These are phyloP conservation scores for Lampris megalopsis DNA, from an alignment of 2,113 vertebrate genomes.

Conservation along the genomic window DNA sequence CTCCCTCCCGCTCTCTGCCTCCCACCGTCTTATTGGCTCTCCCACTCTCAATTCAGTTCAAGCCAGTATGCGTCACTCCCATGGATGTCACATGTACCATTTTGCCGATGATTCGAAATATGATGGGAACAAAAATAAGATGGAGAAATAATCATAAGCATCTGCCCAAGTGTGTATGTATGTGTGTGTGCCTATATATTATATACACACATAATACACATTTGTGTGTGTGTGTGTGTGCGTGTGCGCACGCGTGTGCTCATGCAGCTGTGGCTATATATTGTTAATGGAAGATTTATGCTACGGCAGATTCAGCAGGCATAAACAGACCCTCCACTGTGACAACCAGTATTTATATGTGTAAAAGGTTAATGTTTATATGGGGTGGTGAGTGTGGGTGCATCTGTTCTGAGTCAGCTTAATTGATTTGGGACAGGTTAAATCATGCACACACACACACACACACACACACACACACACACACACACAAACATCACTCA, in stretches of 20 bases:
- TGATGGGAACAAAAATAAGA: constrained; percentile 21
- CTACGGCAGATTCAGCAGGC: no score
- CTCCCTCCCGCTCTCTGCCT: background rate
- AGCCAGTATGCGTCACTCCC: constrained; percentile 31
- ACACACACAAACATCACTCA: no score
- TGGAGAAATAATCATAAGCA: background rate
- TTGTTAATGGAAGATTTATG: no score
- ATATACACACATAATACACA: no score
- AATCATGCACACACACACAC: no score
- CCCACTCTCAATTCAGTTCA: constrained; percentile 2
- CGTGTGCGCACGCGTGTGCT: background rate
- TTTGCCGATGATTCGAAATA: constrained; percentile 22
- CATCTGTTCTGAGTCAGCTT: no score
- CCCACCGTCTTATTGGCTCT: background rate
- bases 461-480: no score
- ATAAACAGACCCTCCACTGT: no score
- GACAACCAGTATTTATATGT: no score
- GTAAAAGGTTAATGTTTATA: no score
- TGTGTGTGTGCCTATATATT: background rate
- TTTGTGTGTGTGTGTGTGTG: background rate
- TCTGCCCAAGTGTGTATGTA: background rate
- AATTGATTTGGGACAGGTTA: no score
- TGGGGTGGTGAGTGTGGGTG: no score
- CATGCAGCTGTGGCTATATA: background rate
- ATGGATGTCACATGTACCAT: constrained; percentile 23